Conservation (phyloP, 37 sponge, comb jelly and placozoan genomes). For the Chondrosia reniformis region DNA sequence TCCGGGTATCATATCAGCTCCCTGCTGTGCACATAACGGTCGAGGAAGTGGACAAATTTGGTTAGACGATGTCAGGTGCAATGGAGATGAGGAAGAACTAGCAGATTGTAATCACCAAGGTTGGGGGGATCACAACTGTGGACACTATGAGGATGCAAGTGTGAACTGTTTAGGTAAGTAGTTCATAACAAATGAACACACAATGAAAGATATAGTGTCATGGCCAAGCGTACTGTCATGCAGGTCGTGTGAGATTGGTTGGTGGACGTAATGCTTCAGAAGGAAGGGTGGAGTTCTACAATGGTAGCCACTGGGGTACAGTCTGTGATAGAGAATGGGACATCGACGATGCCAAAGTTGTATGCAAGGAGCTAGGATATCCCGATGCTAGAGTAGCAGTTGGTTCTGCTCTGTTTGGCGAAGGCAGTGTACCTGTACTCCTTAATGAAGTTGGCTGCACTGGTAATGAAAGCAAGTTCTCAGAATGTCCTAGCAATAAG, state of each 20-base stretch:
- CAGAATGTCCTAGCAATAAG: not conserved
- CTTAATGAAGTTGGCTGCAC: not conserved
- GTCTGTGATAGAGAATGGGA: slow-evolving; percentile 10
- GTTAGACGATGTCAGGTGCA: no score
- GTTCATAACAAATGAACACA: no score
- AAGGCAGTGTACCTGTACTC: not conserved
- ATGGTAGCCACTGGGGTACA: not conserved
- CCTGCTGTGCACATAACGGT: no score
- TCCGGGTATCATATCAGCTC: no score
- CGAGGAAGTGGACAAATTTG: no score
- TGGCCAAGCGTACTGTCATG: no score
- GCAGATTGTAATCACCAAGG: no score
- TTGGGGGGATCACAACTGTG: no score
- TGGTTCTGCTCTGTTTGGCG: slow-evolving; percentile 3
- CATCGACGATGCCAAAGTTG: slow-evolving; percentile 2
- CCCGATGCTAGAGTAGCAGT: not conserved
- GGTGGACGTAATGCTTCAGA: not conserved
- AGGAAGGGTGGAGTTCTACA: slow-evolving; percentile 22
- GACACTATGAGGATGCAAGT: no score
- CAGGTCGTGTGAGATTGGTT: slow-evolving; percentile 1
- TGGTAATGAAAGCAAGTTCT: not conserved
- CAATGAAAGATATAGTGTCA: no score
- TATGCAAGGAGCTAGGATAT: slow-evolving; percentile 6
- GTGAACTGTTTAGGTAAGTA: no score
- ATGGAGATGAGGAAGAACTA: no score